Conservation (phyloP, 2,888 invertebrate species). For the Crepidodera aurea region DNA sequence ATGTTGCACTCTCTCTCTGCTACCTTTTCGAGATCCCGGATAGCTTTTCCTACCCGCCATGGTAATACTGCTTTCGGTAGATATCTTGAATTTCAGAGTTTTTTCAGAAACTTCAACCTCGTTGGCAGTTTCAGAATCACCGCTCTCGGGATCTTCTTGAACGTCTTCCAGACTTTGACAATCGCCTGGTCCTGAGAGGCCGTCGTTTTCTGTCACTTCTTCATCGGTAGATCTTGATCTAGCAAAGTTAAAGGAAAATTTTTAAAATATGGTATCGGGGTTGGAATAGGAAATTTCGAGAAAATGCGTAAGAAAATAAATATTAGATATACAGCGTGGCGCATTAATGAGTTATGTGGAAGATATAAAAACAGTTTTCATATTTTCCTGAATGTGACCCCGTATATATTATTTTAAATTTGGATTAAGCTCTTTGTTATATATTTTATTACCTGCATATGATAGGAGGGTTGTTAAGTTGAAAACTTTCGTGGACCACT, state of each 20-base stretch:
- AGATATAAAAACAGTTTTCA: no score
- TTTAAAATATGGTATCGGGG: neutral
- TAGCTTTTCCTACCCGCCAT: constrained; percentile 68
- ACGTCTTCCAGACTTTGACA: constrained; percentile 63
- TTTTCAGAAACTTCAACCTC: constrained; percentile 79
- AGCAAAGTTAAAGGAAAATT: constrained; percentile 36
- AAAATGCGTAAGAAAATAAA: no score
- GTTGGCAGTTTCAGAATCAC: constrained; percentile 71
- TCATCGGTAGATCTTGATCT: constrained; percentile 64
- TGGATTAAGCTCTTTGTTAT: no score
- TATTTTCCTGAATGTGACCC: no score
- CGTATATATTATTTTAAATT: no score
- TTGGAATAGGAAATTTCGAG: no score
- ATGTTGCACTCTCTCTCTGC: constrained; percentile 67
- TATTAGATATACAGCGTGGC: no score
- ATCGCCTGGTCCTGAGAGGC: constrained; percentile 52
- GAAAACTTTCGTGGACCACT: no score
- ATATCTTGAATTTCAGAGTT: constrained; percentile 78
- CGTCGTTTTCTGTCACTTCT: constrained; percentile 61
- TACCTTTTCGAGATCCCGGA: constrained; percentile 74
- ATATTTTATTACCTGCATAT: no score
- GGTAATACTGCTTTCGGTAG: constrained; percentile 68
- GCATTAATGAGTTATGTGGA: no score
- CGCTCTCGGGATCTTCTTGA: constrained; percentile 67
- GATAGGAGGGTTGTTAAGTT: no score